Base-by-base conservation (phyloP, 2,797 vertebrate species). In the Diplodus sargus region DNA sequence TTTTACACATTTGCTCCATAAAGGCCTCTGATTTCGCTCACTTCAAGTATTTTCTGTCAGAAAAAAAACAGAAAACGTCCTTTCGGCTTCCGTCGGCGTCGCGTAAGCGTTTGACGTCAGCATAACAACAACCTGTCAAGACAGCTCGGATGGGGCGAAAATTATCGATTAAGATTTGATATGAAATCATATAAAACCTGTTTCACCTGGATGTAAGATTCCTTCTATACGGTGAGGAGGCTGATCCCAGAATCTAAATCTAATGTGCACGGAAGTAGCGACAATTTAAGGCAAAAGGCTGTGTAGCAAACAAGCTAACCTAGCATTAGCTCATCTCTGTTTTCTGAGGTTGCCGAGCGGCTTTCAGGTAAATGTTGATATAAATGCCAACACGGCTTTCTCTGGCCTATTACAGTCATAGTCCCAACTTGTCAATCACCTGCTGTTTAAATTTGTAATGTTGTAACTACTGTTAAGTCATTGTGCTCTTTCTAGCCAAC, bases 91-190 rank as follows among this genome's bases (percentile, higher is more conserved):
- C 91, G 91, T 92, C 51, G 61, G 65, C 53, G 57, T 68, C 28
- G 45, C 78, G 63, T 78, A 58, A 34, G 25, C 34, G 5, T 17
- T 30, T 93, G 91, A 94, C 92, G 94, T 94, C 93, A 90, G 85
- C 70, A 94, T 86, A 91, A 93, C 90, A 93, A 94, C 92, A 94
- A 90, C 61, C 85, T 86, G 87, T 85, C 89, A 88, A 92, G 93
- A 92, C 82, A 87, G 79, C 84, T 92, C 83, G 81, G 70, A 74
- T 72, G 62, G 57, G 11, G 65, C 53, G 85, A 78, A 85, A 73
- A 30, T 17, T 52, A 67, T 71, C 77, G 71, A 77, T 76, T 63
- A 77, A 78, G 43, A 75, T 84, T 86, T 79, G 16, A 81, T 74
- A 78, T 79, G n/a, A 71, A 63, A 62, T 39, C 42, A 52, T 28